phyloP scores from a whole-genome alignment of 2,888 invertebrate genomes.

The Drosophila cracens region DNA sequence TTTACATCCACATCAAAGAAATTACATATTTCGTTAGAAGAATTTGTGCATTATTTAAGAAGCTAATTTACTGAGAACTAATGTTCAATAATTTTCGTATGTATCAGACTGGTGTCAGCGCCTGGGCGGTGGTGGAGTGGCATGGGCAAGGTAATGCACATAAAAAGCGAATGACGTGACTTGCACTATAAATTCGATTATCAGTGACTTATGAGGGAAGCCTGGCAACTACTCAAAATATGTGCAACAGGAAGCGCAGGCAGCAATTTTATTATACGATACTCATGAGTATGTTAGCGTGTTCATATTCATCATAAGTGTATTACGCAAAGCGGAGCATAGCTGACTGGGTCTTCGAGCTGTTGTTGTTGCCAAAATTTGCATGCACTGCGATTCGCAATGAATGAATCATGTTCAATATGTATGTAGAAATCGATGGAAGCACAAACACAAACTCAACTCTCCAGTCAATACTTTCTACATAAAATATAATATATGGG shows the following conservation, averaged over 20 bases:
- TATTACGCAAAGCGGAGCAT: conserved; percentile 20
- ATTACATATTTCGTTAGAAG: no score
- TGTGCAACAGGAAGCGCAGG: conserved; percentile 30
- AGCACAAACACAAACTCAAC: conserved; percentile 22
- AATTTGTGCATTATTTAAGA: not conserved
- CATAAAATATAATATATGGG: conserved; percentile 7
- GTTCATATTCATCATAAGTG: conserved; percentile 27
- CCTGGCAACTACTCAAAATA: conserved; percentile 7
- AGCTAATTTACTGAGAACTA: not conserved
- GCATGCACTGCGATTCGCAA: conserved; percentile 59
- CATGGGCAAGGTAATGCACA: conserved; percentile 12
- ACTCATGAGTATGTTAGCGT: conserved; percentile 8
- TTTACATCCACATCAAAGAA: not conserved
- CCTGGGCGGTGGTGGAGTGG: not conserved
- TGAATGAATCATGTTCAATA: conserved; percentile 71
- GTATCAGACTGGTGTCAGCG: not conserved
- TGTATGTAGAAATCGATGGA: conserved; percentile 62
- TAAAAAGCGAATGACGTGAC: conserved; percentile 64
- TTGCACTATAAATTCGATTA: conserved; percentile 68
- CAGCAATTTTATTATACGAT: conserved; percentile 29
- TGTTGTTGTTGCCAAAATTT: conserved; percentile 52
- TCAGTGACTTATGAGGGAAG: conserved; percentile 28
- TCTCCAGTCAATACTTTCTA: conserved; percentile 10
- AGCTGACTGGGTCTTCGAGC: conserved; percentile 27
- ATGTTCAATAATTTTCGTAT: not conserved